These are phyloP conservation scores for Sarcophaga variegata DNA, from an alignment of 2,888 invertebrate species.

Conservation along the genomic window DNA sequence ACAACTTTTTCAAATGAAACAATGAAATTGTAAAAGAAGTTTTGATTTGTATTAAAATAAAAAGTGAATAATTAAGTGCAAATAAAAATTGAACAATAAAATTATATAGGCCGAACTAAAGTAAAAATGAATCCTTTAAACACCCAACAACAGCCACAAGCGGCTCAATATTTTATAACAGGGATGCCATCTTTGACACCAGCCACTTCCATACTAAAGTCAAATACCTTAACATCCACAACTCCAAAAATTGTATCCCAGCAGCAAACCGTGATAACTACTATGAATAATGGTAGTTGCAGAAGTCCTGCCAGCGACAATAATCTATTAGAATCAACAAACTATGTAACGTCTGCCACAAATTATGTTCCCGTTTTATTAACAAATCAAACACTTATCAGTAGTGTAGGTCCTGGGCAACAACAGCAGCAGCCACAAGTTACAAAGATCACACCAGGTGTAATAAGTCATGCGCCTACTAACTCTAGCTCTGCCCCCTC, in stretches of 20 bases:
- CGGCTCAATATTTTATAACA: constrained; percentile 55
- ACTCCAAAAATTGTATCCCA: constrained; percentile 38
- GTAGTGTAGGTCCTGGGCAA: constrained; percentile 50
- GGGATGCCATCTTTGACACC: constrained; percentile 57
- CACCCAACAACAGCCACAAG: constrained; percentile 39
- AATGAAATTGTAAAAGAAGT: constrained; percentile 48
- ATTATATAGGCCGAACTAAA: not conserved
- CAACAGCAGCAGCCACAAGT: constrained; percentile 21
- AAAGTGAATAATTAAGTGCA: not conserved
- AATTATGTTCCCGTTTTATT: constrained; percentile 63
- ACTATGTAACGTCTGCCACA: constrained; percentile 46
- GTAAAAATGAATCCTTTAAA: constrained; percentile 59
- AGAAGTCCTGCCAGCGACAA: constrained; percentile 7
- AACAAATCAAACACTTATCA: constrained; percentile 65
- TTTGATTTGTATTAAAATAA: constrained; percentile 3
- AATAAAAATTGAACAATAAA: constrained; percentile 9
- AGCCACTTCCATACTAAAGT: constrained; percentile 44
- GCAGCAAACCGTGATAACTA: constrained; percentile 14
- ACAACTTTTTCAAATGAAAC: constrained; percentile 50
- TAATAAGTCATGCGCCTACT: constrained; percentile 34
- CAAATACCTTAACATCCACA: constrained; percentile 34
- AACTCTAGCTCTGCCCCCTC: not conserved
- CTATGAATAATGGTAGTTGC: constrained; percentile 19
- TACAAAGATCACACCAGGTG: constrained; percentile 28
- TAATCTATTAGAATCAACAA: constrained; percentile 46